Base-by-base conservation (phyloP, 2,113 vertebrate species). In the Rhizomys pruinosus region DNA sequence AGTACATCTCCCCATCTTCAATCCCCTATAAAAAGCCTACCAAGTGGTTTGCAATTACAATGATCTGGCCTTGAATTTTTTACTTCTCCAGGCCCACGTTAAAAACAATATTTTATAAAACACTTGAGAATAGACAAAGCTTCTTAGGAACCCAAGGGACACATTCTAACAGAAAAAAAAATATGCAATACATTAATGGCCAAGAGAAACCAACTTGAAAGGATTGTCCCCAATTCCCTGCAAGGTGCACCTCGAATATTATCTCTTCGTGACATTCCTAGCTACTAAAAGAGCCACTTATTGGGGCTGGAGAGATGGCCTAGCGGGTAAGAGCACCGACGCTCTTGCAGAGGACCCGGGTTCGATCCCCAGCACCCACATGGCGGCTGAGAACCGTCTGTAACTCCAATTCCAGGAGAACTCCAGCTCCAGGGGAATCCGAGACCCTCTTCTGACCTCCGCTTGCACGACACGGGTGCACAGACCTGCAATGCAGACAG, bases 41-140 rank as follows among this genome's bases (percentile, higher is more conserved):
- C 63, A 19, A 44, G 7, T 63, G 23, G 7, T 63, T 64, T 32
- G 39, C 20, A 64, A 44, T 44, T 64, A 20, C 8, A 34, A 13
- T 82, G 80, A 64, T 23, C 5, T 44, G 29, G 5, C 27, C 42
- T 44, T 63, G 27, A 44, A 19, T 80, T 37, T 17, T 63, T 63
- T 37, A 23, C 90, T 68, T 76, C 73, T 5, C 22, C n/a, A 82
- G 86, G 0, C 27, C 25, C 7, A 15, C 2, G 37, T 9, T 76
- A 22, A 66, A 89, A 92, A 84, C 8, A 82, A 23, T 32, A 68
- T 89, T 87, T 96, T 71, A 12, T 55, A 85, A 79, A 84, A 82
- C 13, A 69, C 59, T 74, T 92, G 23, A 74, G 25, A 92, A 79
- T 42, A 52, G 20, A 64, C 2, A 34, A 47, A 6, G 4, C 4